Evolutionary conservation across 2,797 vertebrate genomes (phyloP).

Genomic region (Pempheris klunzingeri): DNA sequence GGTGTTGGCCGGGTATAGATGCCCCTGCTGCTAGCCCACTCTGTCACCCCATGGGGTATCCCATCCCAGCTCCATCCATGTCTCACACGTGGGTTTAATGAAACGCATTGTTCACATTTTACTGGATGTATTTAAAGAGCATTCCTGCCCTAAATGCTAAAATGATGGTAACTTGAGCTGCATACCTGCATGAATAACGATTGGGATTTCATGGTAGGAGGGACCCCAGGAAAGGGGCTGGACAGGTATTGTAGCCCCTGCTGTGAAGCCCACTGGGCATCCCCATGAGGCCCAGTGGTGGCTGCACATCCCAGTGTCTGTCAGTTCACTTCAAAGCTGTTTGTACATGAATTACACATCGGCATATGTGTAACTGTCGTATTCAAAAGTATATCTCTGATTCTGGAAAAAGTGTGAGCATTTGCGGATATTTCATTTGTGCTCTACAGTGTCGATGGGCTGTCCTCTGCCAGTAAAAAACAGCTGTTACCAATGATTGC

Average conservation of each 20-base stretch:
- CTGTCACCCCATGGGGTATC: constrained; percentile 56
- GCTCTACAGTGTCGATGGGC: not conserved
- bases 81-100: constrained; percentile 52
- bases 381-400: too few species aligned
- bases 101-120: constrained; percentile 66
- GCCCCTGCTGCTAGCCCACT: constrained; percentile 58
- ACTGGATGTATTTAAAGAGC: constrained; percentile 45
- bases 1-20: constrained; percentile 61
- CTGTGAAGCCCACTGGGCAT: constrained; percentile 60
- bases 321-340: constrained; percentile 7
- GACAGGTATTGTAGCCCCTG: constrained; percentile 62
- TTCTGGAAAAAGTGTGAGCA: not conserved
- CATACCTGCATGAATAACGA: constrained; percentile 34
- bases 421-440: not conserved
- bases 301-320: not conserved
- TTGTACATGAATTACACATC: not conserved
- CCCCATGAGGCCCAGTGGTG: constrained; percentile 7
- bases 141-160: constrained; percentile 44
- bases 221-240: constrained; percentile 43
- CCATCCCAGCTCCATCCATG: constrained; percentile 17
- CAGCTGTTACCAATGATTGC: constrained; percentile 1
- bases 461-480: not conserved
- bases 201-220: constrained; percentile 68
- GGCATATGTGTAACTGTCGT: too few species aligned
- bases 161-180: constrained; percentile 70